Conservation (phyloP, 2,797 vertebrate genomes). For the Enteromius unitaeniatus region DNA sequence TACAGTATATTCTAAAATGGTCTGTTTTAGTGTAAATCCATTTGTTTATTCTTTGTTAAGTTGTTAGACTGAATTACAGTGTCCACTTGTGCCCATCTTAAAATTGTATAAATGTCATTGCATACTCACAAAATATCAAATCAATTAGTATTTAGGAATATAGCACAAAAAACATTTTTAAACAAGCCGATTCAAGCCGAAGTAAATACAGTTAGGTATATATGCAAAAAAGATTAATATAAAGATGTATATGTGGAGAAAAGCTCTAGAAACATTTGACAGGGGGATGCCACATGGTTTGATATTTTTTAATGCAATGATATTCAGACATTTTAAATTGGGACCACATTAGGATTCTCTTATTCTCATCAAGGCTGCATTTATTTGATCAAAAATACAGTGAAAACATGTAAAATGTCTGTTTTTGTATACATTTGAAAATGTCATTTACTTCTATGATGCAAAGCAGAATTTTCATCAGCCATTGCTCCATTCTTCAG, state of each 20-base stretch:
- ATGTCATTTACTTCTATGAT: neutral
- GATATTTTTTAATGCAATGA: neutral
- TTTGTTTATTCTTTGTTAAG: neutral
- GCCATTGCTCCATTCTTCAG: neutral
- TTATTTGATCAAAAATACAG: conserved; percentile 9
- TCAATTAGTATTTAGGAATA: neutral
- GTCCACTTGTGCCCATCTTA: neutral
- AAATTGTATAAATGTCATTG: neutral
- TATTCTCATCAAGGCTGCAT: neutral
- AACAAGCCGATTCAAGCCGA: neutral
- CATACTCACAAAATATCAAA: neutral
- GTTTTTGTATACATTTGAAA: neutral
- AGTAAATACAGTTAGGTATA: conserved; percentile 26
- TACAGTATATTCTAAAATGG: neutral
- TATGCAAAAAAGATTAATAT: conserved; percentile 25
- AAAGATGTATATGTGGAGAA: too few relatives aligned
- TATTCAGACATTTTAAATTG: conserved; percentile 20
- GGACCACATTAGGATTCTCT: neutral
- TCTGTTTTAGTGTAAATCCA: neutral
- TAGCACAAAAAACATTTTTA: neutral
- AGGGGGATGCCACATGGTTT: conserved; percentile 3
- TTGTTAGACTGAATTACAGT: conserved; percentile 10
- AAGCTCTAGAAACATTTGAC: neutral
- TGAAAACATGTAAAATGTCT: neutral
- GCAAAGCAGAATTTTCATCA: neutral